These are phyloP conservation scores for Ormyrus thymus DNA, from an alignment of 2,888 invertebrate genomes.

Conservation along the genomic window DNA sequence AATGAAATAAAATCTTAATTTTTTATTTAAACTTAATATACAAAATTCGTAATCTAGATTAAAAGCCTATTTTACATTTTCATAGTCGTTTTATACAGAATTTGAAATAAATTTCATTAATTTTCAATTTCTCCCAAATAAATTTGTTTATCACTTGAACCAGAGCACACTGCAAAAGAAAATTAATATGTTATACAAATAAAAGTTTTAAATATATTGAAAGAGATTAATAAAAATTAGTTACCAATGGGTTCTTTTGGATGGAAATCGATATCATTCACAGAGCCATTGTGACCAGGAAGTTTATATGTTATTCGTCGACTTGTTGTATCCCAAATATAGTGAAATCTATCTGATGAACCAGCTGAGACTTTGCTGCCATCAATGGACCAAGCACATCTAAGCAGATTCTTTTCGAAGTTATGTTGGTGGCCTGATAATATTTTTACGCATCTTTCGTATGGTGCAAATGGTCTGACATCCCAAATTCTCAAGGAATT, in stretches of 20 bases:
- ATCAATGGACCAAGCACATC: slow-evolving; percentile 95
- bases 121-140: too few relatives aligned
- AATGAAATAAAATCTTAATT: background rate
- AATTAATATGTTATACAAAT: background rate
- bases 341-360: slow-evolving; percentile 95
- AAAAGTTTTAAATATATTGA: background rate
- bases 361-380: slow-evolving; percentile 94
- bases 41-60: too few relatives aligned
- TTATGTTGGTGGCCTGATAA: slow-evolving; percentile 96
- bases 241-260: slow-evolving; percentile 90
- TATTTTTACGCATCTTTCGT: slow-evolving; percentile 94
- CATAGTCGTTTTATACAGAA: too few relatives aligned
- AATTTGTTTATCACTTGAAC: too few relatives aligned
- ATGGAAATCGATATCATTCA: slow-evolving; percentile 97
- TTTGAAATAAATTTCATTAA: too few relatives aligned
- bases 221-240: background rate
- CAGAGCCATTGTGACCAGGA: slow-evolving; percentile 97
- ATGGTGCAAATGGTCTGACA: slow-evolving; percentile 94
- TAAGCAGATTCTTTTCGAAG: slow-evolving; percentile 96
- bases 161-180: too few relatives aligned
- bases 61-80: too few relatives aligned
- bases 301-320: slow-evolving; percentile 95
- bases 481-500: slow-evolving; percentile 97
- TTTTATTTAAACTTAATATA: background rate
- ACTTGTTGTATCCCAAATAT: slow-evolving; percentile 95